A percentile compares a stretch with the other conserved stretches of the same genome.
These are phyloP conservation scores for Himalopsyche anomala DNA, from an alignment of 2,888 invertebrate species.

Conservation along the genomic window DNA sequence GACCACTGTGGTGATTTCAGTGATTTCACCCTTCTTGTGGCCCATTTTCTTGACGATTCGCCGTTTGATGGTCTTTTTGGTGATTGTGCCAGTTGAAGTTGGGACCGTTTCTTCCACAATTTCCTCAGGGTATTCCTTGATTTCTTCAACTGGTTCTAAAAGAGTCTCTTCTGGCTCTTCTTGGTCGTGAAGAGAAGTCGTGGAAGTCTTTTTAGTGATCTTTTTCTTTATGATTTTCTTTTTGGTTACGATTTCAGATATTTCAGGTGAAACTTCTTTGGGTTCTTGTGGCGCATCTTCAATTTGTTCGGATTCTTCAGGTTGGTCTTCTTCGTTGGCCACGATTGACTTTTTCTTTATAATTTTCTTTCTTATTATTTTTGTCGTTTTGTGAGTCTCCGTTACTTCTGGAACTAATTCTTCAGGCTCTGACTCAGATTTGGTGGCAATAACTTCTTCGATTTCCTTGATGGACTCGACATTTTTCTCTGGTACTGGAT, in stretches of 20 bases:
- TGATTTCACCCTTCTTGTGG: slow-evolving; percentile 72
- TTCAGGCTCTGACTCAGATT: background rate
- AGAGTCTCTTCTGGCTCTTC: slow-evolving; percentile 66
- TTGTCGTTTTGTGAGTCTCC: background rate
- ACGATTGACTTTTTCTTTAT: background rate
- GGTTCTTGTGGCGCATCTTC: slow-evolving; percentile 67
- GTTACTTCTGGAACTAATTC: background rate
- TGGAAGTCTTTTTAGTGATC: background rate
- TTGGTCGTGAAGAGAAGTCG: slow-evolving; percentile 47
- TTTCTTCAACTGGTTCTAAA: slow-evolving; percentile 71
- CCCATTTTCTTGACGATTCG: slow-evolving; percentile 71
- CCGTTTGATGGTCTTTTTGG: slow-evolving; percentile 67
- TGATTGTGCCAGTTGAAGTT: background rate
- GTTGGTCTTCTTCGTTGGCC: slow-evolving; percentile 24
- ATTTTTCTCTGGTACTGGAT: too few relatives aligned
- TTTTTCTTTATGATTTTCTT: background rate
- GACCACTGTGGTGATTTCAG: slow-evolving; percentile 73
- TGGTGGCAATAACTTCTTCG: too few relatives aligned
- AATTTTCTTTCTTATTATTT: background rate
- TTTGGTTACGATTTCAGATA: background rate
- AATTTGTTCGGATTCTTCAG: slow-evolving; percentile 66
- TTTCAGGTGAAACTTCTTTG: background rate
- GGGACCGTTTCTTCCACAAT: slow-evolving; percentile 66
- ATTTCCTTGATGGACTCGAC: slow-evolving; percentile 38
- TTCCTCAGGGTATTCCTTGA: slow-evolving; percentile 66